These are phyloP conservation scores for Hypotaenidia philippensis DNA, from an alignment of 2,797 vertebrate species.

Conservation along the genomic window DNA sequence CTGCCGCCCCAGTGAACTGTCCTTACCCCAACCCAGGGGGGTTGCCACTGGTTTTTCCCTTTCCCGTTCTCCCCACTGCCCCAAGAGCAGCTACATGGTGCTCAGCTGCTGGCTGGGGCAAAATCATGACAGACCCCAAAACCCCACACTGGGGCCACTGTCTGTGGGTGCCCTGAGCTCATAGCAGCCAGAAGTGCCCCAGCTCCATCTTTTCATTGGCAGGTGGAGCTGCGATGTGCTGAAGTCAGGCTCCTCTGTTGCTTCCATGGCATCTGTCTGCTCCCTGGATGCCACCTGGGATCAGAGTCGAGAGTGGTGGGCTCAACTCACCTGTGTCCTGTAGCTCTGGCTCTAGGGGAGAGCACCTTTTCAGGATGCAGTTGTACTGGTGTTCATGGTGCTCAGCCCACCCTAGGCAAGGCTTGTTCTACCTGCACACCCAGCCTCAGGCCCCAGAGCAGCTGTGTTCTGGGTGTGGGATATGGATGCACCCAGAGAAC, in stretches of 20 bases:
- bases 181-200: not conserved
- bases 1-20: no score
- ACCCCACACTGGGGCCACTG: accelerated
- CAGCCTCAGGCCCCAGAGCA: not conserved
- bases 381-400: not conserved
- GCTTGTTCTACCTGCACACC: not conserved
- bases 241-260: not conserved
- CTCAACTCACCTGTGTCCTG: not conserved
- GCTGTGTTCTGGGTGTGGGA: not conserved
- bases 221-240: not conserved
- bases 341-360: not conserved
- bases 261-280: not conserved
- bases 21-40: no score
- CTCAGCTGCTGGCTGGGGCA: no score
- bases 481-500: not conserved
- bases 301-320: not conserved
- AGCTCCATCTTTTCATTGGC: not conserved
- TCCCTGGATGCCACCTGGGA: not conserved
- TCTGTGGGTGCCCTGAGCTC: not conserved
- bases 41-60: no score
- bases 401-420: not conserved
- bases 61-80: no score
- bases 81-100: no score
- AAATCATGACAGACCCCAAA: not conserved
- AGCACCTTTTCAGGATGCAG: not conserved